A percentile compares a stretch with the other conserved stretches of the same genome.
These are phyloP conservation scores for Cheilosia grossa DNA, from an alignment of 2,888 invertebrate genomes.

Conservation along the genomic window DNA sequence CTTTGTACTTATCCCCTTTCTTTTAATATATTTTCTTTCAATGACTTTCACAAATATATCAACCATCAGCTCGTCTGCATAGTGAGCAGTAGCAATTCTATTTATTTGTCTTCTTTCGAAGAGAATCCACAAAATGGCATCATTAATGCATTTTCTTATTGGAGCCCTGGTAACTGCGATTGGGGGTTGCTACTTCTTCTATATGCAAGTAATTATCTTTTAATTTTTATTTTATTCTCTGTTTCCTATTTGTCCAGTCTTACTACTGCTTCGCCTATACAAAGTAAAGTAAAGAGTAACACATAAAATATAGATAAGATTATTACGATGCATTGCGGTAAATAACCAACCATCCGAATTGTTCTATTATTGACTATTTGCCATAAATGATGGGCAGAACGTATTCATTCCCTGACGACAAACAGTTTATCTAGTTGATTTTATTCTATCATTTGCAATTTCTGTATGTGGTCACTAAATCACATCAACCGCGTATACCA, in stretches of 20 bases:
- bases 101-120: neutral
- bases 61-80: neutral
- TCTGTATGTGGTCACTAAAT: neutral
- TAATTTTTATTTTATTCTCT: neutral
- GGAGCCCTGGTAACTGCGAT: slow-evolving; percentile 80
- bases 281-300: neutral
- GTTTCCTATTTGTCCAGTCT: neutral
- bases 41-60: slow-evolving; percentile 32
- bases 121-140: slow-evolving; percentile 45
- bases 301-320: neutral
- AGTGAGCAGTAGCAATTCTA: neutral
- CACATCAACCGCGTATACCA: neutral
- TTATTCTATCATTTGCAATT: neutral
- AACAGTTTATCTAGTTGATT: neutral
- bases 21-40: slow-evolving; percentile 22
- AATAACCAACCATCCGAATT: too few relatives aligned
- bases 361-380: neutral
- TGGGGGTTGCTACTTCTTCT: slow-evolving; percentile 80
- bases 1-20: too few relatives aligned
- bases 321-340: neutral
- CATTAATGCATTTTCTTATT: slow-evolving; percentile 79
- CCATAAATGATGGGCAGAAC: neutral
- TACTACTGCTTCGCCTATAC: slow-evolving; percentile 17
- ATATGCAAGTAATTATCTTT: slow-evolving; percentile 80
- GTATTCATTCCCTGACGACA: neutral